Base-by-base conservation (phyloP, 2,797 vertebrate genomes). In the Botia almorhae region DNA sequence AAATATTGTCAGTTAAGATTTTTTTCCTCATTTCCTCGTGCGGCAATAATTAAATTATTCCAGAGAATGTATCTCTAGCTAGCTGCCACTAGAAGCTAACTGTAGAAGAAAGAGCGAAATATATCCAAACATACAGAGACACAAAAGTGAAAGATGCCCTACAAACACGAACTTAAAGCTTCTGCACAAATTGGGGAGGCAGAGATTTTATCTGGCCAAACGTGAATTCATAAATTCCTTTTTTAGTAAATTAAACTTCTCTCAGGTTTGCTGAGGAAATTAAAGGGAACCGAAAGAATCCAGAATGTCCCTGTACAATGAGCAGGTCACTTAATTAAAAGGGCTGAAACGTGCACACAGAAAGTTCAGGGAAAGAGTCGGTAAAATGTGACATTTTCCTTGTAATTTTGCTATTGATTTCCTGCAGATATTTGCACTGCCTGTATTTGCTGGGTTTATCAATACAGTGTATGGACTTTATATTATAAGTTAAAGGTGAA, bases 291-390 rank as follows among this genome's bases (percentile, higher is more conserved):
- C 17, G 56, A 78, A 12, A 63, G 12, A 50, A 51, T 10, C 39
- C 29, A 46, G 26, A 46, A 68, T 46, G 4, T 21, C 26, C 16
- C 8, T 13, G 69, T 48, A 1, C 23, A 33, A 63, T 36, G 36
- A 61, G 21, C 61, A 74, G 78, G 70, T 80, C 51, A 68, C 11
- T 48, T 68, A 64, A 80, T 67, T 46, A 67, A 73, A 60, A 70
- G 48, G n/a, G n/a, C 43, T 17, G 8, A 51, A 78, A 69, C 17
- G 46, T 70, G 48, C 69, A 67, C 61, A 72, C 5, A 68, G 19
- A 33, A n/a, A 55, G 70, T 74, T 80, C 70, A 67, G 70, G 8
- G 7, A 73, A 46, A 67, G 21, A 61, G 36, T 74, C 16, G 16
- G 70, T 43, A 36, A 14, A 56, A 67, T 48, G 61, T 36, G 61